Conservation (phyloP, 2,888 invertebrate species). For the Standfussiana lucernea region DNA sequence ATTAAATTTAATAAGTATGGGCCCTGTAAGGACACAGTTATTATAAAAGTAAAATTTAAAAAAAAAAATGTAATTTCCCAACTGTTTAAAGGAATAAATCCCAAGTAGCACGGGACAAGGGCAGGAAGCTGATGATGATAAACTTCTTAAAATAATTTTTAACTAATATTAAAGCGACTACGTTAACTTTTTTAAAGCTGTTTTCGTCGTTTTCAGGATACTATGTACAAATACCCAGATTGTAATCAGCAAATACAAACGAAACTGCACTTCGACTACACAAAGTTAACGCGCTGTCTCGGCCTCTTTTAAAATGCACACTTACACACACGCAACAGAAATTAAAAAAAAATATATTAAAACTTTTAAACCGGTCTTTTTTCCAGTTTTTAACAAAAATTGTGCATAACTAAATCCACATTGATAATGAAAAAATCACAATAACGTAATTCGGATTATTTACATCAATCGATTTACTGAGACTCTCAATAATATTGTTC, state of each 20-base stretch:
- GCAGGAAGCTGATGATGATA: neutral
- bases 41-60: too few relatives aligned
- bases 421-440: constrained; percentile 1
- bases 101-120: too few relatives aligned
- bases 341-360: neutral
- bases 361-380: neutral
- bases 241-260: neutral
- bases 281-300: neutral
- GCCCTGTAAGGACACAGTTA: too few relatives aligned
- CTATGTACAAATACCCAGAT: neutral
- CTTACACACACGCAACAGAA: neutral
- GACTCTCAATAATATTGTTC: constrained; percentile 11
- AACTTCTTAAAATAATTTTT: too few relatives aligned
- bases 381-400: neutral
- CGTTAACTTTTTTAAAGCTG: neutral
- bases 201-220: neutral
- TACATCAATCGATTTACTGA: constrained; percentile 14
- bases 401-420: neutral
- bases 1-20: too few relatives aligned
- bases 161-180: neutral
- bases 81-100: too few relatives aligned
- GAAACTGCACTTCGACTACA: constrained; percentile 20
- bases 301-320: neutral
- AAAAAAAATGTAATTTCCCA: too few relatives aligned
- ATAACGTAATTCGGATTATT: neutral